Conservation (phyloP, 2,888 invertebrate species). For the Hymenopus coronatus region DNA sequence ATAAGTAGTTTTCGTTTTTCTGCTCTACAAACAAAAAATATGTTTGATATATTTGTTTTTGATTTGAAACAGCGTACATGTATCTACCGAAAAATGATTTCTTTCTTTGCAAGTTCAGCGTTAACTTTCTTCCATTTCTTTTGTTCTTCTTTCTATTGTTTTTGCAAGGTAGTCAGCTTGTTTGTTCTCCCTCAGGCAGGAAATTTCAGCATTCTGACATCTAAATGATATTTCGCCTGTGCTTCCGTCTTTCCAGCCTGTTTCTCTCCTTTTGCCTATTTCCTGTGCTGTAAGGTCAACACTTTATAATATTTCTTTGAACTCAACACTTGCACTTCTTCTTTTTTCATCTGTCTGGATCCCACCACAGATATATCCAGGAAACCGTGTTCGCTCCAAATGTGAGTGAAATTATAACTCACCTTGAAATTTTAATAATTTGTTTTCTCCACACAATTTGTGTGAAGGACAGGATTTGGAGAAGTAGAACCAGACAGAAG, state of each 20-base stretch:
- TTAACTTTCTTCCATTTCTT: not conserved
- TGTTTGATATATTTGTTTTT: not conserved
- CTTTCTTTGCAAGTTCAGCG: not conserved
- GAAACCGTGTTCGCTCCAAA: too few species aligned
- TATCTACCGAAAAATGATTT: not conserved
- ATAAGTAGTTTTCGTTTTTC: not conserved
- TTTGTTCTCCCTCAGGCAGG: not conserved
- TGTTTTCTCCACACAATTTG: too few species aligned
- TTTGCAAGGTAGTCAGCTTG: not conserved
- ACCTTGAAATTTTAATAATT: too few species aligned
- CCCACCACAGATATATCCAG: too few species aligned
- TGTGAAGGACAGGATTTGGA: too few species aligned
- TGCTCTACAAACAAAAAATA: not conserved
- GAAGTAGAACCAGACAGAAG: too few species aligned
- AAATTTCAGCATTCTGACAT: not conserved
- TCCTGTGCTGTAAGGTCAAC: not conserved
- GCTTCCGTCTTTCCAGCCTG: not conserved
- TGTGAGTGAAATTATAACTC: too few species aligned
- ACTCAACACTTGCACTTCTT: too few species aligned
- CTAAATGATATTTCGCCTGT: not conserved
- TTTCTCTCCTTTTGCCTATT: not conserved
- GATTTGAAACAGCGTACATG: not conserved
- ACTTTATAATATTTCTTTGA: not conserved
- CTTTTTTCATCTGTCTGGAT: too few species aligned
- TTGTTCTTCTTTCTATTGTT: not conserved